A percentile compares a stretch with the other conserved stretches of the same genome.
These are phyloP conservation scores for Palloptera scutellata DNA, from an alignment of 2,888 invertebrate genomes.

Conservation along the genomic window DNA sequence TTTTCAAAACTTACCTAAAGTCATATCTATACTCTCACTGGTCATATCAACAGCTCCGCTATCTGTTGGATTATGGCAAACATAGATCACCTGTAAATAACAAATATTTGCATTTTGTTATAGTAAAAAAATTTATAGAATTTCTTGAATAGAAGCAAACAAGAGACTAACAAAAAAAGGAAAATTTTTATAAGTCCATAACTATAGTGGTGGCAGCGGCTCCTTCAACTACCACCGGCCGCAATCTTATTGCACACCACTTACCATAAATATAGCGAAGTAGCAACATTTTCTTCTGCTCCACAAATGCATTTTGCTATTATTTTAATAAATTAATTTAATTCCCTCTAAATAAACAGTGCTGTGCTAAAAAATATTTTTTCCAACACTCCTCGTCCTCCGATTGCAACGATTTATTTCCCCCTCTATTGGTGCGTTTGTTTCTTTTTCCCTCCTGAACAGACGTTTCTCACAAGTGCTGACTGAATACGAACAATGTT, in stretches of 20 bases:
- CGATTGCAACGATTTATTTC: neutral
- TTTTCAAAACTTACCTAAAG: constrained; percentile 72
- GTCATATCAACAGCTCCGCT: constrained; percentile 85
- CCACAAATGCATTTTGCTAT: constrained; percentile 49
- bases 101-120: constrained; percentile 21
- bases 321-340: constrained; percentile 36
- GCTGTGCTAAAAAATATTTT: constrained; percentile 22
- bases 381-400: constrained; percentile 5
- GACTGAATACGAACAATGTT: too few species aligned
- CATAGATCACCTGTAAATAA: constrained; percentile 55
- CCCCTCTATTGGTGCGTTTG: constrained; percentile 6
- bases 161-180: neutral
- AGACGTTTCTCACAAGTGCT: too few species aligned
- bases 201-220: constrained; percentile 28
- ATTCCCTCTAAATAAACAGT: constrained; percentile 32
- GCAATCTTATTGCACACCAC: constrained; percentile 21
- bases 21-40: constrained; percentile 82
- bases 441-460: constrained; percentile 5
- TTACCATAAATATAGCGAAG: constrained; percentile 52
- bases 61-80: constrained; percentile 78
- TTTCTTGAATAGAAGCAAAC: neutral
- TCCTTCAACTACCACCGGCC: neutral
- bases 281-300: constrained; percentile 49
- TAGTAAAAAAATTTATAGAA: neutral
- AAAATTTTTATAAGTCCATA: constrained; percentile 11